These are phyloP conservation scores for Uropsilus gracilis DNA, from an alignment of 2,113 vertebrate genomes.

Conservation along the genomic window DNA sequence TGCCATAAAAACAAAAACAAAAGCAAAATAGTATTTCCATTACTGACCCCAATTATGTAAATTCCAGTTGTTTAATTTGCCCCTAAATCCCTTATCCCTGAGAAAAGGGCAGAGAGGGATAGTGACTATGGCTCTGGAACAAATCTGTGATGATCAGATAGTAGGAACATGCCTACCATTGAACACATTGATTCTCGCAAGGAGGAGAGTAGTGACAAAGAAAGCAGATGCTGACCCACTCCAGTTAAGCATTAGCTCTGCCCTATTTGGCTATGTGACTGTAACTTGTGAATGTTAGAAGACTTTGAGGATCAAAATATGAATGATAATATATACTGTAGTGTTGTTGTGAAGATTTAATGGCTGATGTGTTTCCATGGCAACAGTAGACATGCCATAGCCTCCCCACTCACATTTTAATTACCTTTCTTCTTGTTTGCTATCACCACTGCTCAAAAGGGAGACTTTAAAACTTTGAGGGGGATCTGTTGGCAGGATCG, in stretches of 20 bases:
- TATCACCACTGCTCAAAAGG: not conserved
- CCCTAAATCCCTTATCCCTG: not conserved
- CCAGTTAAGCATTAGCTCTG: not conserved
- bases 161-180: not conserved
- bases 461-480: not conserved
- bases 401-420: not conserved
- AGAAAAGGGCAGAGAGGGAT: not conserved
- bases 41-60: not conserved
- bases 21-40: not conserved
- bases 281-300: not conserved
- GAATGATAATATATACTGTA: not conserved
- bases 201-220: not conserved
- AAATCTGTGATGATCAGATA: not conserved
- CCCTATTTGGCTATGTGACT: not conserved
- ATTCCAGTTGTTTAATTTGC: not conserved
- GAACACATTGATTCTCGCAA: not conserved
- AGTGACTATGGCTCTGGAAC: not conserved
- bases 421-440: not conserved
- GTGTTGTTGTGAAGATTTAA: not conserved
- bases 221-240: not conserved
- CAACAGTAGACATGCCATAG: not conserved
- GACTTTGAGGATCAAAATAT: constrained; percentile 1
- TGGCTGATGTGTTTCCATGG: not conserved
- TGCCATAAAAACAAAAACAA: not conserved
- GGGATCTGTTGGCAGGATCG: not conserved